Evolutionary conservation across 1,140 invertebrate genomes (phyloP).

Genomic region (Liolophura sinensis): DNA sequence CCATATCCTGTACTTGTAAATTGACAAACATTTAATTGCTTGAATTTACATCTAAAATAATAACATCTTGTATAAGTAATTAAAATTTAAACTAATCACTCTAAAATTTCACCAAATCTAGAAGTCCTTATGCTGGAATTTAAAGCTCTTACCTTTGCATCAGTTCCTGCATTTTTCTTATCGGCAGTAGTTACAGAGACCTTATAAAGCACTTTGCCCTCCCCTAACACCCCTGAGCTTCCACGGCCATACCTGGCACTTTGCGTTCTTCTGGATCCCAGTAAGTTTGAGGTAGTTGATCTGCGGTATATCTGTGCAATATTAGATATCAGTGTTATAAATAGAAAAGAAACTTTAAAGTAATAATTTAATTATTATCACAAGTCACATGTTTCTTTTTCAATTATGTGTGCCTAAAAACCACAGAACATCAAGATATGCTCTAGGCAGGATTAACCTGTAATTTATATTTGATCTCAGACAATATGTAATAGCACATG

Average conservation of each 20-base stretch:
- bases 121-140: not conserved
- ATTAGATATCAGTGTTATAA: not conserved
- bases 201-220: constrained; percentile 48
- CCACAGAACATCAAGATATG: not conserved
- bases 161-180: constrained; percentile 50
- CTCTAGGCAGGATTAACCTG: too few species aligned
- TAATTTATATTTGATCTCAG: not conserved
- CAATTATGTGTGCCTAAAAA: too few species aligned
- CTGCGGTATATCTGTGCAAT: not conserved
- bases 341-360: too few species aligned
- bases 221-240: constrained; percentile 3
- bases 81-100: not conserved
- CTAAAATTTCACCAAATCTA: not conserved
- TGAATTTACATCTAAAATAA: too few species aligned
- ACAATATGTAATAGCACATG: not conserved
- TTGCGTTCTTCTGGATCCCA: constrained; percentile 13
- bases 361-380: too few species aligned
- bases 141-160: constrained; percentile 44
- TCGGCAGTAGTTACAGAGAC: constrained; percentile 55
- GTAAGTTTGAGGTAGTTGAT: constrained; percentile 1
- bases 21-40: constrained; percentile 1
- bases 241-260: not conserved
- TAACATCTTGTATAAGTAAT: not conserved
- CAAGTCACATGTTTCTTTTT: too few species aligned
- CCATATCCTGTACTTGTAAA: too few species aligned